Evolutionary conservation across 2,797 vertebrate species (phyloP), one percentile per base, ranked within the genome.

Genomic region (Myotis daubentonii): DNA sequence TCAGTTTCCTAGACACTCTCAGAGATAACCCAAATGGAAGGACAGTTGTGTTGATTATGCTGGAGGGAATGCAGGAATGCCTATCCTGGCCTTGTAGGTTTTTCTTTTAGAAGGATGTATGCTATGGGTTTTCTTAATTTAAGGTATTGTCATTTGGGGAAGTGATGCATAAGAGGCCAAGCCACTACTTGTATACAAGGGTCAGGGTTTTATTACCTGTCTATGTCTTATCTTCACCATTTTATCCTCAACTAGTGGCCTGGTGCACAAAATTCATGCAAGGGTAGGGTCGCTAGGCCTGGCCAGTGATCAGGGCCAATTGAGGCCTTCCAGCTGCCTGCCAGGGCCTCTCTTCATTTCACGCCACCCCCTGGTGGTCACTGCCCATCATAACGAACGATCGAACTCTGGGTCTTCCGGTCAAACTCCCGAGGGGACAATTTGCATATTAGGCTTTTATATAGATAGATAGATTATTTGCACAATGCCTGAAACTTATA

Each of bases 1-100:
- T 70, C 38, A 17, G 3, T 92, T 88, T 87, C 47, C 25, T 15
- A 76, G 12, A 44, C 51, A 76, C 49, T 78, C 11, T 75, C 47
- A 91, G 41, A 84, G 53, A 84, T 87, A 94, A 80, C 51, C 6
- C 16, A 76, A 93, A 83, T 60, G 22, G 28, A 91, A 83, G 36
- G 20, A 25, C 51, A 91, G 17, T 30, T 76, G 2, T 81, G 22
- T 93, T 85, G 66, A 47, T 89, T 93, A 38, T 87, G 15, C 75
- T 70, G 74, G 38, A 96, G 22, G 7, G 22, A 82, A 75, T 89
- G 5, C 8, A 28, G 4, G 20, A 87, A 66, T 87, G 11, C 28
- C 25, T 83, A 12, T 75, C 33, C 22, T 88, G 11, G 11, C 12
- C 57, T 87, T 94, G 6, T 38, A 72, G 4, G 9, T 76, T 3